A percentile compares a stretch with the other conserved stretches of the same genome.
These are phyloP conservation scores for Ophthalmolycus amberensis DNA, from an alignment of 2,113 vertebrate genomes.

Conservation along the genomic window DNA sequence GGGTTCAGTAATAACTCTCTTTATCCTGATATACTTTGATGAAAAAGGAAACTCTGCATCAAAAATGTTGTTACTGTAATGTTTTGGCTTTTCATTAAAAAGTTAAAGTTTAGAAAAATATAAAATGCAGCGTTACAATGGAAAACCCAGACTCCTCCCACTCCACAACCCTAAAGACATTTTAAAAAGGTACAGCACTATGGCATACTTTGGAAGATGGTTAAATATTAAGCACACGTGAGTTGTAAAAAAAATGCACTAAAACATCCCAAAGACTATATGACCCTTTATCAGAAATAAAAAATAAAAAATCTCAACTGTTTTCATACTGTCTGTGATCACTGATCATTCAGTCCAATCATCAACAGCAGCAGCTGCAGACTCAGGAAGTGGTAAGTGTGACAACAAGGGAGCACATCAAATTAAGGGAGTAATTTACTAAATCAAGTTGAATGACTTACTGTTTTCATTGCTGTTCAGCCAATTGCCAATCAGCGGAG, in stretches of 20 bases:
- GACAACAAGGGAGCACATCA: background rate
- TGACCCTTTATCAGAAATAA: background rate
- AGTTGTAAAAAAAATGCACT: background rate
- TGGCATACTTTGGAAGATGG: background rate
- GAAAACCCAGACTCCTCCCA: background rate
- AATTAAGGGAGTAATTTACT: background rate
- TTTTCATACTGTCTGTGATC: conserved; percentile 17
- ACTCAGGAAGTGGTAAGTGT: conserved; percentile 26
- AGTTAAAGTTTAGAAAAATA: background rate
- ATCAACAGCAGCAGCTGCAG: background rate
- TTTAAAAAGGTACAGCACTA: background rate
- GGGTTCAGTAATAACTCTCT: background rate
- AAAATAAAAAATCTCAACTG: background rate
- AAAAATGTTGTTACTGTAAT: background rate
- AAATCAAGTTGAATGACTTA: conserved; percentile 13
- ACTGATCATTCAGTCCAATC: conserved; percentile 16
- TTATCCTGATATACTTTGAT: background rate
- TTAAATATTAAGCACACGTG: background rate
- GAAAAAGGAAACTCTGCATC: background rate
- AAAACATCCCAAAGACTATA: background rate
- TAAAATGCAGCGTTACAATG: background rate
- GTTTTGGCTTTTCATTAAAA: background rate
- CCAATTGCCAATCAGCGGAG: conserved; percentile 2
- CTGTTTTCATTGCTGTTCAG: conserved; percentile 40
- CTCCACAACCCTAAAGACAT: background rate